Evolutionary conservation across 1,140 invertebrate species (phyloP), one percentile per base, ranked within the genome.

Genomic region (Penaeus indicus): DNA sequence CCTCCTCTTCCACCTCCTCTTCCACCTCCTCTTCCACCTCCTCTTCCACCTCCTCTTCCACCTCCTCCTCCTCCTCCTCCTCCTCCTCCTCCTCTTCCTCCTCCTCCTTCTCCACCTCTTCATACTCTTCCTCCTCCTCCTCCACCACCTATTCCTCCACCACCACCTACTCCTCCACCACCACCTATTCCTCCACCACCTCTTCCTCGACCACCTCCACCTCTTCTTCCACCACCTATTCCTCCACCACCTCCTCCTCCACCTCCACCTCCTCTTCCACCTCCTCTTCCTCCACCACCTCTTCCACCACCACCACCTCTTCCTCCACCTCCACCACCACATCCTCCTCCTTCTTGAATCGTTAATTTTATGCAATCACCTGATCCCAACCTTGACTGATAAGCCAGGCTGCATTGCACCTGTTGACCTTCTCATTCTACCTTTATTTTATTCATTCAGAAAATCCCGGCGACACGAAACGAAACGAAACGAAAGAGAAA

Each of bases 41-140:
- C 63, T 64, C 63, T 18, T 18, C 63, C 63, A 16, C n/a, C 16
- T 64, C 16, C 63, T n/a, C 63, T 64, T 64, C n/a, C 63, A 16
- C 63, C n/a, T 64, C 16, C 16, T n/a, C n/a, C 63, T 64, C n/a
- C 63, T 64, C n/a, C 63, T n/a, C n/a, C 63, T n/a, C n/a, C 63
- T n/a, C n/a, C 63, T n/a, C n/a, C 63, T n/a, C n/a, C 63, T 64
- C n/a, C 63, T n/a, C n/a, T n/a, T 64, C n/a, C 63, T 64, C n/a
- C 63, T 64, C 63, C 63, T 64, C 63, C n/a, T n/a, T n/a, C 63
- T 64, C n/a, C n/a, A 64, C 63, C 63, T 64, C 63, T 64, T 64
- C 63, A 64, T 64, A 16, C 63, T n/a, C n/a, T n/a, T n/a, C n/a
- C n/a, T n/a, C n/a, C n/a, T n/a, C n/a, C n/a, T n/a, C n/a, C n/a